Percentiles rank a stretch among this genome's conserved stretches.
These are phyloP conservation scores for Phyllotis vaccarum DNA, from an alignment of 2,797 vertebrate species.

Conservation along the genomic window DNA sequence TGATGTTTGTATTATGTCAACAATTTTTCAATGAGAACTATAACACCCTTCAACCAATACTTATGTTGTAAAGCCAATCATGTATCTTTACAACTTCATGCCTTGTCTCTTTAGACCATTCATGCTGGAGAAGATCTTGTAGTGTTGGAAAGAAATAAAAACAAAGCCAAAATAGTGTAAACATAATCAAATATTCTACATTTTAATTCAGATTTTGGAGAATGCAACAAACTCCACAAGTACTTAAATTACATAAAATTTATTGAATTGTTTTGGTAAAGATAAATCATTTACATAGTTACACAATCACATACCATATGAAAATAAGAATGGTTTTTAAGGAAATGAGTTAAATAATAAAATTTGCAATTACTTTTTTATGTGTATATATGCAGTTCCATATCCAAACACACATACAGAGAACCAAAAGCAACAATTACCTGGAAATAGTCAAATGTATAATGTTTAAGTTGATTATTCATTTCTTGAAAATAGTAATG, in stretches of 20 bases:
- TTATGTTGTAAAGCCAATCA: constrained; percentile 15
- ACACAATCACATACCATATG: neutral
- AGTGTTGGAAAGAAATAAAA: neutral
- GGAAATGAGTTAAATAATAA: neutral
- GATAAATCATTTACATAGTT: no score
- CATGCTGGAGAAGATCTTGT: neutral
- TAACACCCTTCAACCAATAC: neutral
- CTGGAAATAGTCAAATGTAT: neutral
- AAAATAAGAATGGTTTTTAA: neutral
- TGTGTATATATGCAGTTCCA: neutral
- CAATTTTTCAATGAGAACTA: constrained; percentile 44
- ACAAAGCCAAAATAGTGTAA: neutral
- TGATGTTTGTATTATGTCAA: constrained; percentile 20
- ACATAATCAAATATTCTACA: neutral
- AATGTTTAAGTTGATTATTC: neutral
- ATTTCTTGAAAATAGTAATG: neutral
- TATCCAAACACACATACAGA: neutral
- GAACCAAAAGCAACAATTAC: neutral
- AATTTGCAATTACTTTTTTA: neutral
- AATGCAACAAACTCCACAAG: neutral
- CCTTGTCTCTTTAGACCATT: neutral
- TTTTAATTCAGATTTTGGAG: neutral
- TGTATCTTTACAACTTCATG: neutral
- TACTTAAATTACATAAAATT: neutral
- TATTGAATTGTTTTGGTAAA: neutral